Percentiles rank a stretch among this genome's conserved stretches.
These are phyloP conservation scores for Serranus cabrilla DNA, from an alignment of 2,797 vertebrate genomes.

Conservation along the genomic window DNA sequence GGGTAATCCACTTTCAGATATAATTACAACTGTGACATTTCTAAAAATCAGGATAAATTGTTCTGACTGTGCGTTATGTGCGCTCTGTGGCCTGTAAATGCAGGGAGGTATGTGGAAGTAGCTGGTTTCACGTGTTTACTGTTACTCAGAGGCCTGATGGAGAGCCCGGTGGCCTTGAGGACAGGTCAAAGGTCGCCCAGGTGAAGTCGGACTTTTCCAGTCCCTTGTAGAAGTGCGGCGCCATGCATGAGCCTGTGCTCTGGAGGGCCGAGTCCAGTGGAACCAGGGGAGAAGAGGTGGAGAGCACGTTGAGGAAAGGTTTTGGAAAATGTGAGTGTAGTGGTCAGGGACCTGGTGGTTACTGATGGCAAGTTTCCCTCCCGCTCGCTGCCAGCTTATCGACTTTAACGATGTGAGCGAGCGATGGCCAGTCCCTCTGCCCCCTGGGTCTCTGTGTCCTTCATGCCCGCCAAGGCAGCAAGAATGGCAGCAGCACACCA, in stretches of 20 bases:
- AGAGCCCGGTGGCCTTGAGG: constrained; percentile 30
- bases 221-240: constrained; percentile 28
- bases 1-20: constrained; percentile 25
- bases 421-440: constrained; percentile 68
- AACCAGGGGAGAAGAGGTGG: constrained; percentile 29
- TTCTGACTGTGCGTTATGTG: constrained; percentile 29
- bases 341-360: constrained; percentile 71
- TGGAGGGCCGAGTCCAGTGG: constrained; percentile 23
- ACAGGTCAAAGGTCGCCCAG: constrained; percentile 42
- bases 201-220: constrained; percentile 59
- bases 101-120: constrained; percentile 30
- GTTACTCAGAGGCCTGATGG: constrained; percentile 21
- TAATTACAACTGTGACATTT: constrained; percentile 51
- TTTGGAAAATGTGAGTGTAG: constrained; percentile 79
- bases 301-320: constrained; percentile 46
- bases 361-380: constrained; percentile 66
- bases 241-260: constrained; percentile 38
- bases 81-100: constrained; percentile 42
- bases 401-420: constrained; percentile 72
- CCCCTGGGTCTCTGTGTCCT: constrained; percentile 71
- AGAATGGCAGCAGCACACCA: constrained; percentile 63
- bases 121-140: constrained; percentile 31
- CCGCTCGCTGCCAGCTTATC: constrained; percentile 77
- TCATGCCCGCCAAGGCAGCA: constrained; percentile 65
- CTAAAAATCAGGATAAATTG: constrained; percentile 29